phyloP scores from a whole-genome alignment of 1,140 invertebrate species.

The Coptotermes formosanus region DNA sequence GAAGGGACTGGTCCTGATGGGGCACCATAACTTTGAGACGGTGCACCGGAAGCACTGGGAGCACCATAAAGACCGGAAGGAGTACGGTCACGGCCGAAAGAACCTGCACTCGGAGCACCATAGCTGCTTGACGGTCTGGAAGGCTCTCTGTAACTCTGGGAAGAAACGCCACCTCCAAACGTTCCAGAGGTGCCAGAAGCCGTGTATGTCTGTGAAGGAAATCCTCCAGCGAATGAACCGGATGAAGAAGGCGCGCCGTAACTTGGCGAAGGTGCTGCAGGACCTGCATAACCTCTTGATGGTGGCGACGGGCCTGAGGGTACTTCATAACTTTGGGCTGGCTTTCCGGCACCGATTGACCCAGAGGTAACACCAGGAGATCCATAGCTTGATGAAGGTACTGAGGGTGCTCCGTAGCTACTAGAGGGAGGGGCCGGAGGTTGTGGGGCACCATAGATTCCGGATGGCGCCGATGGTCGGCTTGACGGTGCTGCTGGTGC shows the following conservation, averaged over 20 bases:
- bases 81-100: not conserved
- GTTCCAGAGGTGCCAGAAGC: not conserved
- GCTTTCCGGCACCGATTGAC: too few species aligned
- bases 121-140: not conserved
- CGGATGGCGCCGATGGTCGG: conserved; percentile 40
- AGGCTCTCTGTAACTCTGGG: not conserved
- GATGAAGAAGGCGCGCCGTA: conserved; percentile 14
- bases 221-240: not conserved
- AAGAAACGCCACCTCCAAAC: conserved; percentile 20
- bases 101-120: not conserved
- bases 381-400: too few species aligned
- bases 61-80: not conserved
- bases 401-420: conserved; percentile 22
- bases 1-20: not conserved
- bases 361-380: too few species aligned
- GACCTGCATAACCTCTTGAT: not conserved
- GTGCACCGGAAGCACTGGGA: not conserved
- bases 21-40: not conserved
- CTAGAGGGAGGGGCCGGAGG: conserved; percentile 23
- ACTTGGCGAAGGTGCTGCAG: not conserved
- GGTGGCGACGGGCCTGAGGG: too few species aligned
- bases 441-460: conserved; percentile 41
- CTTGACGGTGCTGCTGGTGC: conserved; percentile 32
- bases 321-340: too few species aligned
- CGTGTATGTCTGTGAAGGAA: not conserved